Conservation (phyloP, 1,140 invertebrate genomes). For the Pollicipes pollicipes region DNA sequence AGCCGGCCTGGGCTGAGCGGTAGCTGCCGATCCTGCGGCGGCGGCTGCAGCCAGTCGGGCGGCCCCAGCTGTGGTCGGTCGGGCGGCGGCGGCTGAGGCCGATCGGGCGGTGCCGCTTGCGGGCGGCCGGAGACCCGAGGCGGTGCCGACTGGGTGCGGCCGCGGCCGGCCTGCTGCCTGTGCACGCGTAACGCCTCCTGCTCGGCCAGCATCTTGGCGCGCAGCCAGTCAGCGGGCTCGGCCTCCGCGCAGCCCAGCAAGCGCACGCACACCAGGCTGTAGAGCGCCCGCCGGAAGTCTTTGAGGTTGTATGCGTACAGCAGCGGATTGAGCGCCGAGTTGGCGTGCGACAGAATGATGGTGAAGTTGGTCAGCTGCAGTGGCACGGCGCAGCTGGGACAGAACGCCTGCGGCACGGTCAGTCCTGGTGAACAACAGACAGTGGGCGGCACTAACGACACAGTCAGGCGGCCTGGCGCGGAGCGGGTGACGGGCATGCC, state of each 20-base stretch:
- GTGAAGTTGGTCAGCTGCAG: slow-evolving; percentile 52
- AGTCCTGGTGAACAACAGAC: too few relatives aligned
- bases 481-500: too few relatives aligned
- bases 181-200: not conserved
- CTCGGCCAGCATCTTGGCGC: not conserved
- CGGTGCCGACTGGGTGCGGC: not conserved
- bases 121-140: too few relatives aligned
- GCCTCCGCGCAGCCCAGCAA: not conserved
- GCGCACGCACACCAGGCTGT: not conserved
- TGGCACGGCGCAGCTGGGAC: slow-evolving; percentile 43
- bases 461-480: too few relatives aligned
- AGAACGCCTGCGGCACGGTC: slow-evolving; percentile 43
- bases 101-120: too few relatives aligned
- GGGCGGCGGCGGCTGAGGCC: too few relatives aligned
- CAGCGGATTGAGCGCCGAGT: slow-evolving; percentile 70
- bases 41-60: not conserved
- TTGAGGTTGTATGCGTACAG: slow-evolving; percentile 76
- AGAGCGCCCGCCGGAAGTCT: slow-evolving; percentile 55
- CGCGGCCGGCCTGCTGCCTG: not conserved
- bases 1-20: too few relatives aligned
- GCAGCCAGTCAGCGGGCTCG: not conserved
- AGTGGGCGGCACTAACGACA: too few relatives aligned
- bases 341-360: slow-evolving; percentile 72
- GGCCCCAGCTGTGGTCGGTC: too few relatives aligned
- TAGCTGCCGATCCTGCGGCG: not conserved